Percentiles rank a stretch among this genome's conserved stretches.
Evolutionary conservation across 2,113 vertebrate genomes (phyloP).

Genomic region (Ageneiosus marmoratus): DNA sequence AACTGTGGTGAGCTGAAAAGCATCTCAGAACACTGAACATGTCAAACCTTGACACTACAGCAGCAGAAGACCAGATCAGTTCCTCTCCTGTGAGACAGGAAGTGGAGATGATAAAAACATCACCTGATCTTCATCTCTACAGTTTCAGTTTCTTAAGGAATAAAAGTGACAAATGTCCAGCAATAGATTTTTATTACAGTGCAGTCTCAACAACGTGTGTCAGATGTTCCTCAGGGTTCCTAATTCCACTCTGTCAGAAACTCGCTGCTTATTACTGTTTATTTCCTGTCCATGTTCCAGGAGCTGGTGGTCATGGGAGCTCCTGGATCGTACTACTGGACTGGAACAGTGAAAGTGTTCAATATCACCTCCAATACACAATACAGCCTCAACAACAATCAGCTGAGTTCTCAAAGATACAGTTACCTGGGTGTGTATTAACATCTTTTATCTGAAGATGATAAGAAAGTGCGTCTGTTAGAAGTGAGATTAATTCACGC

Average conservation of each 20-base stretch:
- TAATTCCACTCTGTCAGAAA: background rate
- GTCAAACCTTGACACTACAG: background rate
- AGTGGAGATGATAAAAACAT: background rate
- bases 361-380: conserved; percentile 89
- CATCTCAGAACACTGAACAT: background rate
- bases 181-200: background rate
- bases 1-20: background rate
- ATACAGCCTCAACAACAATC: conserved; percentile 84
- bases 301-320: conserved; percentile 97
- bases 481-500: background rate
- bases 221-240: background rate
- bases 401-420: conserved; percentile 83
- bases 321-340: conserved; percentile 97
- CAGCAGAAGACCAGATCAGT: background rate
- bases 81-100: background rate
- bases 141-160: background rate
- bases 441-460: background rate
- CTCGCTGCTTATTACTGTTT: no score
- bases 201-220: background rate
- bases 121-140: background rate
- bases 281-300: conserved; percentile 63
- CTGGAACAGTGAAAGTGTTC: conserved; percentile 93
- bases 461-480: background rate
- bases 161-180: background rate
- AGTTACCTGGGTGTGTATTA: conserved; percentile 89